phyloP scores from a whole-genome alignment of 2,797 vertebrate genomes.

The Eospalax fontanierii region DNA sequence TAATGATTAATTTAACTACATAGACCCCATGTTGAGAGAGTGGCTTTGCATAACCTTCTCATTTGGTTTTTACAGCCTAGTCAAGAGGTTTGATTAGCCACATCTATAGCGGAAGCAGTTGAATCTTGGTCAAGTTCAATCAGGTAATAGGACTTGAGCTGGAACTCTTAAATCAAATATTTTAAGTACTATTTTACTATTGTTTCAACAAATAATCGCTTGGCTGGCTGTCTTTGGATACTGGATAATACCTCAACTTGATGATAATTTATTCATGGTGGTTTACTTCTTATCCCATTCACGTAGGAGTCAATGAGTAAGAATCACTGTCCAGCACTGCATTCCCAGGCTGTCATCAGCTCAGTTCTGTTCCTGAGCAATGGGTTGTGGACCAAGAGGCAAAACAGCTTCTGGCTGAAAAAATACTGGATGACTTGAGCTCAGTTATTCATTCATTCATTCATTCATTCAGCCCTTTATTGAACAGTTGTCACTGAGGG shows the following conservation, averaged over 20 bases:
- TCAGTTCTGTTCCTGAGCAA: background rate
- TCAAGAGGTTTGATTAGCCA: background rate
- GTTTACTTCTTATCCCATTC: constrained; percentile 20
- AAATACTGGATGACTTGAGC: background rate
- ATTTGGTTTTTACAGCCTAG: background rate
- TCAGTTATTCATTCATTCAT: background rate
- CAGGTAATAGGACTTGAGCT: background rate
- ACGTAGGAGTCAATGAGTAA: constrained; percentile 11
- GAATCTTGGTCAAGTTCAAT: background rate
- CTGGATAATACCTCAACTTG: background rate
- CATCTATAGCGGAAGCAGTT: background rate
- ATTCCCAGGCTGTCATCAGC: background rate
- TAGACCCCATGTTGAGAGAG: background rate
- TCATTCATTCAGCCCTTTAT: background rate
- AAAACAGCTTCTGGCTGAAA: background rate
- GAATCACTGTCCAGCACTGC: background rate
- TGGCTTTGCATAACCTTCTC: background rate
- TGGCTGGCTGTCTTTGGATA: constrained; percentile 6
- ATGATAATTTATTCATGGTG: background rate
- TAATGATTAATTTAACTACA: background rate
- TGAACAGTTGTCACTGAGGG: background rate
- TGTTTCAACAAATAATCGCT: background rate
- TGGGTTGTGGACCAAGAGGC: background rate
- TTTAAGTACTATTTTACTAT: background rate
- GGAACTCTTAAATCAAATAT: background rate